Conservation (phyloP, 2,113 vertebrate species). For the Poeciliopsis occidentalis region DNA sequence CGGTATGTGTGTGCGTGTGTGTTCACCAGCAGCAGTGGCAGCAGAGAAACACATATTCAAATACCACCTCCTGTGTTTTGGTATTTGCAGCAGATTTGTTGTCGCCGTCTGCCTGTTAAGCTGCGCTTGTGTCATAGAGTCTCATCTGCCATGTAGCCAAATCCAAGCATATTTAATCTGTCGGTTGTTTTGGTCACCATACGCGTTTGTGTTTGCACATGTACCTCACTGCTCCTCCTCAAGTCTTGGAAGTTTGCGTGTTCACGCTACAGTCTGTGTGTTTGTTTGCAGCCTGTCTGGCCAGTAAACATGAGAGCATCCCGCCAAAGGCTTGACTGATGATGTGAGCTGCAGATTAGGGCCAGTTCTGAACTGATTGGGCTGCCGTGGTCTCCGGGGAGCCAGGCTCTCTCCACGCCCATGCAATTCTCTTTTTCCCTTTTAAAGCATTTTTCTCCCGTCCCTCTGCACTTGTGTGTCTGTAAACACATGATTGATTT, state of each 20-base stretch:
- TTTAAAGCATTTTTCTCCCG: slow-evolving; percentile 10
- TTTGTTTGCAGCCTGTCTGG: slow-evolving; percentile 2
- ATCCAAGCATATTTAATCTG: slow-evolving; percentile 23
- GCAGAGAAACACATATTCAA: slow-evolving; percentile 26
- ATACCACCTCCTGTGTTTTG: slow-evolving; percentile 33
- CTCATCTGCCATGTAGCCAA: slow-evolving; percentile 21
- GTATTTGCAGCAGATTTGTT: slow-evolving; percentile 48
- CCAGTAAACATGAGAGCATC: slow-evolving; percentile 11
- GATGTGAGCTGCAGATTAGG: slow-evolving; percentile 42
- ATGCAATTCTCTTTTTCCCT: slow-evolving; percentile 25
- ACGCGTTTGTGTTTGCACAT: slow-evolving; percentile 21
- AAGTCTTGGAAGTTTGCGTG: not conserved
- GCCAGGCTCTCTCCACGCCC: slow-evolving; percentile 11
- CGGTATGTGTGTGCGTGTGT: not conserved
- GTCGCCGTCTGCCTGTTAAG: slow-evolving; percentile 16
- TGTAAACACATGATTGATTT: slow-evolving; percentile 63
- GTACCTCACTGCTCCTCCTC: not conserved
- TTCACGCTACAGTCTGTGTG: not conserved
- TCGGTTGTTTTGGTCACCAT: slow-evolving; percentile 8
- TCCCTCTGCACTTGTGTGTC: slow-evolving; percentile 1
- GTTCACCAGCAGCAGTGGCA: not conserved
- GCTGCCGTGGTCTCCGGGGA: slow-evolving; percentile 38
- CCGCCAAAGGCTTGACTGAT: slow-evolving; percentile 37
- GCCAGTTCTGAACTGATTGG: slow-evolving; percentile 44
- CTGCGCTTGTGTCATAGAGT: not conserved